Percentiles rank a stretch among this genome's conserved stretches.
phyloP scores from a whole-genome alignment of 2,113 vertebrate species.

The Dolichallabes microphthalmus region DNA sequence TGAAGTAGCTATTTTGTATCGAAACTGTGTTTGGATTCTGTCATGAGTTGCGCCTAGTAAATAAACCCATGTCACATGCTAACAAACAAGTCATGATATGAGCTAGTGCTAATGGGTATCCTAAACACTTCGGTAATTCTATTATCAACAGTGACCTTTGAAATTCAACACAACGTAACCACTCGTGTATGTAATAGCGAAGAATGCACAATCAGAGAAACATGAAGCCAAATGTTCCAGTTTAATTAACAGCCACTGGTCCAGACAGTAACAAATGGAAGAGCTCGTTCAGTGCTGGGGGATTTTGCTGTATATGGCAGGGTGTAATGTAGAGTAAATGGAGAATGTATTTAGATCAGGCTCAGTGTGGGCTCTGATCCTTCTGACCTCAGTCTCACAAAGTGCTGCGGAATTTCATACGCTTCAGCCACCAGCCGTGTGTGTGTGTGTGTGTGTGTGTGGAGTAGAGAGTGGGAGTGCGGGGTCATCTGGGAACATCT shows the following conservation, averaged over 20 bases:
- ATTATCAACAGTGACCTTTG: background rate
- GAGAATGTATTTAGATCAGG: conserved; percentile 15
- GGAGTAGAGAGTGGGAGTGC: conserved; percentile 55
- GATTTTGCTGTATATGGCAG: background rate
- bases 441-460: conserved; percentile 45
- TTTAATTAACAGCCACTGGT: background rate
- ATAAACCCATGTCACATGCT: background rate
- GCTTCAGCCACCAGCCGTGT: conserved; percentile 45
- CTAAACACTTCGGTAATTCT: background rate
- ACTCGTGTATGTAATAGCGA: background rate
- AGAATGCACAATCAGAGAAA: background rate
- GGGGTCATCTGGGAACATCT: conserved; percentile 54
- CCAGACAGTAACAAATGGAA: background rate
- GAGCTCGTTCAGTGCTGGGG: background rate
- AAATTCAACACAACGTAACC: background rate
- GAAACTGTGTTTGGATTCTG: background rate
- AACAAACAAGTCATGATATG: background rate
- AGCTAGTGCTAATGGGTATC: background rate
- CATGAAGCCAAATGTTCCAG: background rate
- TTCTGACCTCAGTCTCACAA: conserved; percentile 65
- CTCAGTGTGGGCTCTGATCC: conserved; percentile 64
- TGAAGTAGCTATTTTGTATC: background rate
- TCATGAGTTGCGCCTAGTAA: background rate
- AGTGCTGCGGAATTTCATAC: conserved; percentile 63
- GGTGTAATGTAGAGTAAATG: conserved; percentile 2